These are phyloP conservation scores for Halcyon senegalensis DNA, from an alignment of 2,113 vertebrate genomes.

Conservation along the genomic window DNA sequence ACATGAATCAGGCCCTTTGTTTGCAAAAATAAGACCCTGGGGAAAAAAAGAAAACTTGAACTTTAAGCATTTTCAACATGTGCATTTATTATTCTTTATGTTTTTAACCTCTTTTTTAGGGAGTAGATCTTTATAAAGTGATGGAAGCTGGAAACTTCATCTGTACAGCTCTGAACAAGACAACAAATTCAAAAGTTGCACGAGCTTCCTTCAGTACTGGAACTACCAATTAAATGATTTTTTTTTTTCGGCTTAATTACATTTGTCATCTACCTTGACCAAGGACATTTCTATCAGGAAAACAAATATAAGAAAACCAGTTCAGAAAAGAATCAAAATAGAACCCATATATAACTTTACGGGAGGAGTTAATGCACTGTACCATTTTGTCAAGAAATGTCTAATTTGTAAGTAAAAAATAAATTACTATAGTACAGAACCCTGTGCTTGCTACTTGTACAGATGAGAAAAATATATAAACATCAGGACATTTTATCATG, in stretches of 20 bases:
- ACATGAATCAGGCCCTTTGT: background rate
- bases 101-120: slow-evolving; percentile 74
- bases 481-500: background rate
- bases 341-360: background rate
- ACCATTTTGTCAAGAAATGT: background rate
- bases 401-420: slow-evolving; percentile 1
- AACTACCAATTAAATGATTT: slow-evolving; percentile 9
- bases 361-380: background rate
- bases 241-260: background rate
- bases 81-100: background rate
- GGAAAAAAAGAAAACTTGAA: background rate
- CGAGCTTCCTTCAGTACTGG: slow-evolving; percentile 75
- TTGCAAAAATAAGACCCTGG: background rate
- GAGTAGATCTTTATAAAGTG: slow-evolving; percentile 87
- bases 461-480: background rate
- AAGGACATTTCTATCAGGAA: background rate
- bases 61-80: background rate
- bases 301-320: background rate
- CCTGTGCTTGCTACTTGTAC: background rate
- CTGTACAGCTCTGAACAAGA: slow-evolving; percentile 85
- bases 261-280: background rate
- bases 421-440: background rate
- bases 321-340: background rate
- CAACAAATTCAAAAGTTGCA: slow-evolving; percentile 93
- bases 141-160: slow-evolving; percentile 92